These are phyloP conservation scores for Microchrysa polita DNA, from an alignment of 2,888 invertebrate species.

Conservation along the genomic window DNA sequence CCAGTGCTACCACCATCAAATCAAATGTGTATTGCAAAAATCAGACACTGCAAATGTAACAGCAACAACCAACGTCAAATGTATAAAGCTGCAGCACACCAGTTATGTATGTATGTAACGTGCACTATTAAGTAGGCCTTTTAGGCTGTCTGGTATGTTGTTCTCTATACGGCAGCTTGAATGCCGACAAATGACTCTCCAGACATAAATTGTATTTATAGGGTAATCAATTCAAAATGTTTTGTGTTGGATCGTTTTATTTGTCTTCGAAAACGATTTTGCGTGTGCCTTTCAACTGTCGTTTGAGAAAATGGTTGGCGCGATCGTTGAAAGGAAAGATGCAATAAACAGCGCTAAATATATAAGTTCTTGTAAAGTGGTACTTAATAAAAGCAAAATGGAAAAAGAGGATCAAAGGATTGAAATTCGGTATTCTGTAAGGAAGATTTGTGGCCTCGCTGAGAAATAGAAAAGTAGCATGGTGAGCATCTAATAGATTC, in stretches of 20 bases:
- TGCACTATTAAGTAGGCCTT: background rate
- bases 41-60: background rate
- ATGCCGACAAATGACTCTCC: background rate
- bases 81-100: too few relatives aligned
- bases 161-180: background rate
- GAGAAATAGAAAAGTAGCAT: too few relatives aligned
- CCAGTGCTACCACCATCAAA: constrained; percentile 1
- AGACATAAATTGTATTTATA: constrained; percentile 8
- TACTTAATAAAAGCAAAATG: too few relatives aligned
- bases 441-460: too few relatives aligned
- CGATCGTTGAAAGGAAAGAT: too few relatives aligned
- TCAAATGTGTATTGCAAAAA: background rate
- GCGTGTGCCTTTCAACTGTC: constrained; percentile 1
- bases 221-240: constrained; percentile 10
- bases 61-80: too few relatives aligned
- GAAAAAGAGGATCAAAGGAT: too few relatives aligned
- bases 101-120: background rate
- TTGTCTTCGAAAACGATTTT: background rate
- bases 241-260: background rate
- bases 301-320: too few relatives aligned
- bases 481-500: too few relatives aligned
- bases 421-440: too few relatives aligned
- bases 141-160: background rate
- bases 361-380: too few relatives aligned
- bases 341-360: too few relatives aligned